Percentiles rank a stretch among this genome's conserved stretches.
Evolutionary conservation across 2,797 vertebrate genomes (phyloP).

Genomic region (Alcedo quadribrachys): DNA sequence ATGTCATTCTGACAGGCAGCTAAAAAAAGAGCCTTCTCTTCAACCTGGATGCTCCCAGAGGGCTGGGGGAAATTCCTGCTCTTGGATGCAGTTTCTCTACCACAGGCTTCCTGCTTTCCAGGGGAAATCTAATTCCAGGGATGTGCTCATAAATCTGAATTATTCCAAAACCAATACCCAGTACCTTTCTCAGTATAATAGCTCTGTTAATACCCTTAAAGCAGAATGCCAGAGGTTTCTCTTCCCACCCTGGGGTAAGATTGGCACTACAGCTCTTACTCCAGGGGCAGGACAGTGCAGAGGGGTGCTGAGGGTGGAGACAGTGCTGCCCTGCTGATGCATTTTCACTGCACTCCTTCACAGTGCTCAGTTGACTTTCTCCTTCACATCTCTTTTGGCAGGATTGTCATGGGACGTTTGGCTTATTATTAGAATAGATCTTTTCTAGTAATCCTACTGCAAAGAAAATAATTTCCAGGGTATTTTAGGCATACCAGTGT

Average conservation of each 20-base stretch:
- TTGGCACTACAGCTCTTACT: neutral
- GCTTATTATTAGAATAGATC: conserved; percentile 53
- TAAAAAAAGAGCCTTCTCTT: neutral
- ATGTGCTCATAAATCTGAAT: conserved; percentile 6
- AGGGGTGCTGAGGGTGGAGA: neutral
- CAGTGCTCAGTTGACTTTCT: conserved; percentile 21
- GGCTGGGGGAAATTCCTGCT: neutral
- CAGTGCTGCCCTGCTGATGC: neutral
- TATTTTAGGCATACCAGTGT: conserved; percentile 5
- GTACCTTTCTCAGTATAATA: conserved; percentile 5
- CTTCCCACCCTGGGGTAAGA: neutral
- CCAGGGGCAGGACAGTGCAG: neutral
- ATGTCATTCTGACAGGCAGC: neutral
- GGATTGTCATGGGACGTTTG: neutral
- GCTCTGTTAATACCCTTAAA: conserved; percentile 21
- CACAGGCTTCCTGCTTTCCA: neutral
- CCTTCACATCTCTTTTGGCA: neutral
- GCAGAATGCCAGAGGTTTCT: conserved; percentile 20
- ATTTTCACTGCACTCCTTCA: conserved; percentile 20
- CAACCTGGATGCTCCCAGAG: neutral
- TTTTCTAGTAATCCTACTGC: conserved; percentile 30
- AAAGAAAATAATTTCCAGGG: conserved; percentile 19
- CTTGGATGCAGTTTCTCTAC: neutral
- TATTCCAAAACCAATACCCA: neutral
- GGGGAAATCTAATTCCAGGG: neutral